Conservation (phyloP, 2,113 vertebrate genomes). For the Centropus unirufus region DNA sequence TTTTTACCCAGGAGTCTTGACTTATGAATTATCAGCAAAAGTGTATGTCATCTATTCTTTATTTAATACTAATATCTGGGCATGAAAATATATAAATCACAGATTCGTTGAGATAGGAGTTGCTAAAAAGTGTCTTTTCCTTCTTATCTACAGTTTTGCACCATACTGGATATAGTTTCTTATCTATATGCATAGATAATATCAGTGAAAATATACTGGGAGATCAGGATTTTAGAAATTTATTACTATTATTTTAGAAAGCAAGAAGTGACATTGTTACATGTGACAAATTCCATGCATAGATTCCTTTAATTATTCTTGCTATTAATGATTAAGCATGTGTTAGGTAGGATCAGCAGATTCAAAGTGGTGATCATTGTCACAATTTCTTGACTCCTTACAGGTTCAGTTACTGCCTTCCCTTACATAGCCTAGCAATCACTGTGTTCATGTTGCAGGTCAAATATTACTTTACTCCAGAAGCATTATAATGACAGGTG, state of each 20-base stretch:
- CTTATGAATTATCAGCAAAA: neutral
- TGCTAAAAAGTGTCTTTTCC: neutral
- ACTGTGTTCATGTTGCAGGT: neutral
- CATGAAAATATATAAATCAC: neutral
- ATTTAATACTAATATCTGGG: neutral
- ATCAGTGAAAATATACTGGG: conserved; percentile 2
- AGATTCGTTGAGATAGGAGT: neutral
- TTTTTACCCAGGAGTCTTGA: neutral
- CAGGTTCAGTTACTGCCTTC: neutral
- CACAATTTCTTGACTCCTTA: neutral
- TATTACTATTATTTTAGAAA: neutral
- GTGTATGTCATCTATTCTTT: neutral
- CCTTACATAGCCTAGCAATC: neutral
- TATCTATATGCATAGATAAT: neutral
- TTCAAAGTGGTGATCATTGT: neutral
- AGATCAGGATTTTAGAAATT: neutral
- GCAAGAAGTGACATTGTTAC: neutral
- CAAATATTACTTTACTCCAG: neutral
- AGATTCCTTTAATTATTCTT: neutral
- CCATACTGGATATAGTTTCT: too few species aligned
- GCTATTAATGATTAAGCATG: neutral
- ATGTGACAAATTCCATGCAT: neutral
- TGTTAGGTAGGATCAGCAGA: neutral
- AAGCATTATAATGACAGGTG: neutral
- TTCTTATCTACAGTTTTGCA: neutral